A percentile compares a stretch with the other conserved stretches of the same genome.
phyloP scores from a whole-genome alignment of 2,797 vertebrate species.

The Gambelia wislizenii region DNA sequence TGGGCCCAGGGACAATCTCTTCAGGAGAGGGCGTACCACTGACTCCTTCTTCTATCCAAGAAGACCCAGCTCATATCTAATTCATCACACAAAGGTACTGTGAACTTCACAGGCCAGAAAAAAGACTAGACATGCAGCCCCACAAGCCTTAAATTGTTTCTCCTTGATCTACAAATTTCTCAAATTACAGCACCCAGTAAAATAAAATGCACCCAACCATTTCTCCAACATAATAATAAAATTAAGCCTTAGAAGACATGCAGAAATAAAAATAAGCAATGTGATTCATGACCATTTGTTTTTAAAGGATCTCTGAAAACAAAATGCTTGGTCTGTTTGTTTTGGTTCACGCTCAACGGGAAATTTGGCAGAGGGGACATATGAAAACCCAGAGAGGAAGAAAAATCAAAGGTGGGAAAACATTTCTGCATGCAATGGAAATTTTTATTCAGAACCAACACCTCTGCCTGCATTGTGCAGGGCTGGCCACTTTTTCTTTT shows the following conservation, averaged over 20 bases:
- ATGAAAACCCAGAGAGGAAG: slow-evolving; percentile 33
- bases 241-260: slow-evolving; percentile 10
- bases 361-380: slow-evolving; percentile 15
- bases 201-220: neutral
- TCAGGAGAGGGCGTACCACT: too few species aligned
- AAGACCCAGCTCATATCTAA: neutral
- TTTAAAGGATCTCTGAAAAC: slow-evolving; percentile 33
- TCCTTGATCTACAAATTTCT: neutral
- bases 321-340: slow-evolving; percentile 29
- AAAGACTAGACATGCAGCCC: neutral
- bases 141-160: neutral
- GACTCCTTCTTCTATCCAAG: neutral
- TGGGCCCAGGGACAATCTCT: too few species aligned
- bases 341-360: slow-evolving; percentile 8
- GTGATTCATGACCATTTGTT: slow-evolving; percentile 29
- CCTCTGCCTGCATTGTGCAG: slow-evolving; percentile 21
- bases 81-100: neutral
- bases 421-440: slow-evolving; percentile 35
- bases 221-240: neutral
- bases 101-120: neutral
- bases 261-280: slow-evolving; percentile 38
- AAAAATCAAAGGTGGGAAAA: slow-evolving; percentile 50
- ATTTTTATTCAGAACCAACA: neutral
- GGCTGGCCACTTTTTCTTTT: slow-evolving; percentile 5
- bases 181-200: neutral